A percentile compares a stretch with the other conserved stretches of the same genome.
These are phyloP conservation scores for Phyllotreta cruciferae DNA, from an alignment of 2,888 invertebrate genomes.

Conservation along the genomic window DNA sequence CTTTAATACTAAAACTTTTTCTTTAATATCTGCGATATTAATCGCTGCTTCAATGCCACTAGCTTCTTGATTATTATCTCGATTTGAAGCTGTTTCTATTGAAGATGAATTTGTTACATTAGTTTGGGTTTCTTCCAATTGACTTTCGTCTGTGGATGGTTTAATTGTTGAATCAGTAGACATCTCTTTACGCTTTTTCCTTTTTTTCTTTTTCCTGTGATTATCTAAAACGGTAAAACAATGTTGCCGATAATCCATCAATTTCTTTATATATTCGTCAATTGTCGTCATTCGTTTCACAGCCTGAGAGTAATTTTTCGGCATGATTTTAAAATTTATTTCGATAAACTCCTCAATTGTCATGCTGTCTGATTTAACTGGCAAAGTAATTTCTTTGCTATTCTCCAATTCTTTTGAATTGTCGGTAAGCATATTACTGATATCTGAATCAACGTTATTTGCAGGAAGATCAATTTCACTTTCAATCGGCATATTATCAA, in stretches of 20 bases:
- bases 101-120: no score
- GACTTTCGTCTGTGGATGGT: no score
- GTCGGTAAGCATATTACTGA: no score
- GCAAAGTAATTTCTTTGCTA: not conserved
- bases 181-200: not conserved
- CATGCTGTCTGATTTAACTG: not conserved
- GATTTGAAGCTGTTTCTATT: no score
- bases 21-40: conserved; percentile 42
- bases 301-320: conserved; percentile 34
- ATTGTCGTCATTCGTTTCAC: conserved; percentile 43
- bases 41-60: not conserved
- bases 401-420: not conserved
- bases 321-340: conserved; percentile 20
- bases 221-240: conserved; percentile 21
- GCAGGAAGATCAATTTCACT: no score
- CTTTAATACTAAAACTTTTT: conserved; percentile 49
- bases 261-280: conserved; percentile 47
- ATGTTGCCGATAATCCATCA: conserved; percentile 44
- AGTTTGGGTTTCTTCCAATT: not conserved
- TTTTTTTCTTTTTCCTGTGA: not conserved
- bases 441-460: no score
- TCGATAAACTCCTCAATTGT: conserved; percentile 23
- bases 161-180: no score
- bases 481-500: no score
- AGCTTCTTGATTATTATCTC: not conserved